A percentile compares a stretch with the other conserved stretches of the same genome.
phyloP scores from a whole-genome alignment of 2,797 vertebrate species.

The Scolopax rusticola region DNA sequence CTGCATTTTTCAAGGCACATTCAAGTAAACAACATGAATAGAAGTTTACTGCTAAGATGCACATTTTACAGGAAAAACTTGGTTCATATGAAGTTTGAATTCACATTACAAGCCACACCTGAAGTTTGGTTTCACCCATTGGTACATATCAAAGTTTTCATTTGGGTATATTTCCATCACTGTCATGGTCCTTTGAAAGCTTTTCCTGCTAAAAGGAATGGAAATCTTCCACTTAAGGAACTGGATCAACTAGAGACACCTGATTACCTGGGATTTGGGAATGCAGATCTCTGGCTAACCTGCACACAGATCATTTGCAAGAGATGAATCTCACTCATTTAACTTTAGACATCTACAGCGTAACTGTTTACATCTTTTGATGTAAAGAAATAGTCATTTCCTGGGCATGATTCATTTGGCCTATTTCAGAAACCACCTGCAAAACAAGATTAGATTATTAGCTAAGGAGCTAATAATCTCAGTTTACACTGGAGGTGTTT shows the following conservation, averaged over 20 bases:
- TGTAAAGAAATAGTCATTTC: background rate
- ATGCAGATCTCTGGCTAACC: background rate
- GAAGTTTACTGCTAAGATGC: background rate
- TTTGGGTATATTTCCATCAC: background rate
- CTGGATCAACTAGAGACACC: background rate
- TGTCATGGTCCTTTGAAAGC: background rate
- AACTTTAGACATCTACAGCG: background rate
- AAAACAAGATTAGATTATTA: background rate
- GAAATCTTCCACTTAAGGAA: background rate
- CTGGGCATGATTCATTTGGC: background rate
- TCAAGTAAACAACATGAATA: background rate
- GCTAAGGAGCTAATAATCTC: background rate
- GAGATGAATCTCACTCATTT: background rate
- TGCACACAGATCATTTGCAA: background rate
- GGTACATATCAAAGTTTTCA: background rate
- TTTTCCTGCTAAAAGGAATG: background rate
- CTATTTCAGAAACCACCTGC: conserved; percentile 2
- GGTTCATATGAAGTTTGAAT: background rate
- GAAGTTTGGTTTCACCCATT: background rate
- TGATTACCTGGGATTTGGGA: background rate
- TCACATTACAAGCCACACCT: background rate
- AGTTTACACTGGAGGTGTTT: background rate
- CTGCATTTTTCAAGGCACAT: background rate
- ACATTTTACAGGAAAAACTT: background rate
- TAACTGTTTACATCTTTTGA: conserved; percentile 10